Evolutionary conservation across 2,113 vertebrate genomes (phyloP).

Genomic region (Macaca nemestrina): DNA sequence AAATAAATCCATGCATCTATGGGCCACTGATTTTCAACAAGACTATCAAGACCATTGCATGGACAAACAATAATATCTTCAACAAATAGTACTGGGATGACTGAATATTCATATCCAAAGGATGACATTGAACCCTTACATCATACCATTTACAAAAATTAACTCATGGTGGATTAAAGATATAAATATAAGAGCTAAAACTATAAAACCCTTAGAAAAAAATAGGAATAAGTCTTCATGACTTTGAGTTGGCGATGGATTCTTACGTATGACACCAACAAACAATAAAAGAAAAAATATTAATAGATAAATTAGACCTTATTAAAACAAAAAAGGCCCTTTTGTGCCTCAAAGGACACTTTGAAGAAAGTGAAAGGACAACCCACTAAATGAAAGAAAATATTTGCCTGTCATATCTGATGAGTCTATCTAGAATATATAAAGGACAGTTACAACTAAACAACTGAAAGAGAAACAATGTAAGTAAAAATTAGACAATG

Average conservation of each 20-base stretch:
- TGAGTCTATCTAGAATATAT: background rate
- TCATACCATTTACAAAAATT: background rate
- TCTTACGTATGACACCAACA: background rate
- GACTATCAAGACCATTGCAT: background rate
- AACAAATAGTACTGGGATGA: background rate
- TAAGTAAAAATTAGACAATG: background rate
- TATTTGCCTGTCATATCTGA: background rate
- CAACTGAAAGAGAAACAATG: background rate
- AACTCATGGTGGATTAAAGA: background rate
- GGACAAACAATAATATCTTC: background rate
- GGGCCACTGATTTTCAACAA: background rate
- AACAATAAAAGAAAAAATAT: background rate
- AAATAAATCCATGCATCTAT: background rate
- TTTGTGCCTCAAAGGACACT: background rate
- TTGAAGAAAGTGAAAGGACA: background rate
- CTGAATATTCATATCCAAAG: background rate
- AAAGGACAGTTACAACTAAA: background rate
- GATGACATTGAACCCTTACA: background rate
- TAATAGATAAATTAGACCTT: background rate
- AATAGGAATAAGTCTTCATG: background rate
- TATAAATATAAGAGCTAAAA: background rate
- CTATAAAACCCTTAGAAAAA: background rate
- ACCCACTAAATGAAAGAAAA: background rate
- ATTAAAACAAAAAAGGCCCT: background rate
- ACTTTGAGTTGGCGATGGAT: background rate